Percentiles rank a stretch among this genome's conserved stretches.
Evolutionary conservation across 2,797 vertebrate species (phyloP).

Genomic region (Helicolenus hilgendorfi): DNA sequence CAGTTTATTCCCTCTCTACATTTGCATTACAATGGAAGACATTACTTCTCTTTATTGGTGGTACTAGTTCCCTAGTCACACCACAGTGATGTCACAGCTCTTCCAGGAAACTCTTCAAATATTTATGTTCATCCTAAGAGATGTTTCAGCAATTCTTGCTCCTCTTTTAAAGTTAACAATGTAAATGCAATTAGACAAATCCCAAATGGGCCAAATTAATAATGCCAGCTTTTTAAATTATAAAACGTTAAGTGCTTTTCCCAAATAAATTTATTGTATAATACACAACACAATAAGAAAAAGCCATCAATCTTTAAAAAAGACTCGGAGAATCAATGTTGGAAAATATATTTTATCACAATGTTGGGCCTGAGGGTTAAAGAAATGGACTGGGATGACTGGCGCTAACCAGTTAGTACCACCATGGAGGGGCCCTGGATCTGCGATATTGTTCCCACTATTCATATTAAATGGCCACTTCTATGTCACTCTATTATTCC

Average conservation of each 20-base stretch:
- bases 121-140: conserved; percentile 12
- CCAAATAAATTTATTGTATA: conserved; percentile 5
- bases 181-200: conserved; percentile 20
- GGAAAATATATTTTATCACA: background rate
- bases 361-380: background rate
- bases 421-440: background rate
- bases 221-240: conserved; percentile 7
- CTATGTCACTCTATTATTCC: background rate
- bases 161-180: conserved; percentile 14
- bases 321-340: background rate
- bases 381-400: background rate
- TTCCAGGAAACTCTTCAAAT: conserved; percentile 33
- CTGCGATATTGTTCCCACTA: background rate
- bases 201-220: background rate
- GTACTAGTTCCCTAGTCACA: background rate
- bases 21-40: conserved; percentile 17
- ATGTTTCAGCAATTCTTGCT: conserved; percentile 21
- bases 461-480: background rate
- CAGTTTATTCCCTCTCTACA: background rate
- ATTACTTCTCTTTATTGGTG: background rate
- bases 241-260: conserved; percentile 3
- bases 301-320: background rate
- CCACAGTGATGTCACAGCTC: background rate
- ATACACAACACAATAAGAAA: conserved; percentile 5
- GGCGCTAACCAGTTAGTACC: too few species aligned